Evolutionary conservation across 2,113 vertebrate species (phyloP).

Genomic region (Rattus rattus): DNA sequence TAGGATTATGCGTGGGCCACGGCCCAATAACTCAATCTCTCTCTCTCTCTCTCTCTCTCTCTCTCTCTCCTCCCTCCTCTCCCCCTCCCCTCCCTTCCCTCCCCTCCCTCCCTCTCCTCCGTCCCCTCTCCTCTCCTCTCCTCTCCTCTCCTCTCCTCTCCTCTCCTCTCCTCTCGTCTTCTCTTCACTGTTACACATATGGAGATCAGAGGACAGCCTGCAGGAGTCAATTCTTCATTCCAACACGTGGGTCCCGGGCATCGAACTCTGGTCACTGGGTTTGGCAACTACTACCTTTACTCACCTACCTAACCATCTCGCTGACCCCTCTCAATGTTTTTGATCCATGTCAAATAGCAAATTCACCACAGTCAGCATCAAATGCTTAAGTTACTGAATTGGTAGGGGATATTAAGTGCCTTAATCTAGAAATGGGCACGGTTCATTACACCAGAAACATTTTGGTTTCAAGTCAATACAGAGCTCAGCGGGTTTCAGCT

Average conservation of each 20-base stretch:
- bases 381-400: slow-evolving; percentile 84
- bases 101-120: too few relatives aligned
- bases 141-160: too few relatives aligned
- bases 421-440: slow-evolving; percentile 83
- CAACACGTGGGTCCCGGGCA: background rate
- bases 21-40: background rate
- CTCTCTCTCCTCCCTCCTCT: too few relatives aligned
- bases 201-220: background rate
- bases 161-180: too few relatives aligned
- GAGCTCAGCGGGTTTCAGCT: slow-evolving; percentile 81
- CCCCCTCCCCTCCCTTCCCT: too few relatives aligned
- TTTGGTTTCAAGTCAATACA: slow-evolving; percentile 81
- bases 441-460: slow-evolving; percentile 82
- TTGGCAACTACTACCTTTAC: background rate
- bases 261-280: background rate
- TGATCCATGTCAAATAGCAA: slow-evolving; percentile 83
- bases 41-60: background rate
- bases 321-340: slow-evolving; percentile 48
- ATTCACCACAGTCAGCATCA: slow-evolving; percentile 84
- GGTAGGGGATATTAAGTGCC: slow-evolving; percentile 83
- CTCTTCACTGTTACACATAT: background rate
- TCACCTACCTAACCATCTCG: background rate
- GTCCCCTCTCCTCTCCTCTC: too few relatives aligned
- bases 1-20: slow-evolving; percentile 71
- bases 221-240: background rate